Evolutionary conservation across 2,888 invertebrate genomes (phyloP), one percentile per base, ranked within the genome.

Genomic region (Carterocephalus palaemon): DNA sequence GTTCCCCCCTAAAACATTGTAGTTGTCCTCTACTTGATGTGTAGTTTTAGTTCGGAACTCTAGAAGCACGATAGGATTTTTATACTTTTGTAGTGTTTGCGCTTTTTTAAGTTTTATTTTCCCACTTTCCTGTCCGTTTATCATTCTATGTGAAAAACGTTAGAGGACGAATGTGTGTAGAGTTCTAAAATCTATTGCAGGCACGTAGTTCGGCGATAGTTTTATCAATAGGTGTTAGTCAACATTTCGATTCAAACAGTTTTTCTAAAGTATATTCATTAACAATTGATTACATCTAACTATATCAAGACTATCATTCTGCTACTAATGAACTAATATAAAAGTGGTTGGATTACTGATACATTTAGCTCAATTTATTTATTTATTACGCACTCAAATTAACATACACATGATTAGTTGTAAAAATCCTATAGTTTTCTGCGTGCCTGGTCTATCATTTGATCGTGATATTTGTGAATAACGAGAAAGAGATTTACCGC

Each of bases 91-190:
- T 57, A 54, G 50, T 56, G 57, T 53, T 64, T 67, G 57, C 60
- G 75, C 75, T 75, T 75, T 53, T 70, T 73, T 24, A 41, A 47
- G 53, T 67, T 66, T 73, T 56, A 60, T 74, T 75, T 74, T 64
- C 65, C 57, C 54, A 57, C 60, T 60, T 42, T 46, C 46, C 38
- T 46, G 46, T 38, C 46, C 38, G 46, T 37, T 36, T 45, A 37
- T 23, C 24, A 17, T 8, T 16, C 24, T 17, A 29, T 17, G 7
- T 29, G 13, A 36, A 45, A 15, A 23, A 5, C 20, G 13, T 29
- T 43, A 8, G 31, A 23, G 31, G 36, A 19, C 9, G 9, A 28
- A 37, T 31, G 22, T 37, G 36, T 10, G 19, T 17, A 17, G 28
- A 16, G 22, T 29, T 36, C 20, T 8, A 28, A 32, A 26, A 26